These are phyloP conservation scores for Protonibea diacanthus DNA, from an alignment of 2,797 vertebrate species.

Conservation along the genomic window DNA sequence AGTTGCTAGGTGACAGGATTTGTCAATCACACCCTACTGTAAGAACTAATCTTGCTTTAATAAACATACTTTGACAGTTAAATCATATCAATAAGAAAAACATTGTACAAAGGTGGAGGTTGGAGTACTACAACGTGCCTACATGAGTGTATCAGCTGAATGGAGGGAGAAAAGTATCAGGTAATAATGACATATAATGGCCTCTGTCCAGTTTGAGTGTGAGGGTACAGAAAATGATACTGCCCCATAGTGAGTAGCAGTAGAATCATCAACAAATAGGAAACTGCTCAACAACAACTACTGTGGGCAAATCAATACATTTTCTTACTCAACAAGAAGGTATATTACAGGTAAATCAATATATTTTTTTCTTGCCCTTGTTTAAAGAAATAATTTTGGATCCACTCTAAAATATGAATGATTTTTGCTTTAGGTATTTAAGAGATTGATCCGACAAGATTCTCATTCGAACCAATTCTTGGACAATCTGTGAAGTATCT, in stretches of 20 bases:
- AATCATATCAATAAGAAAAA: background rate
- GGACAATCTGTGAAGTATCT: conserved; percentile 11
- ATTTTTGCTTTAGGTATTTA: conserved; percentile 34
- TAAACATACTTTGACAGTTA: background rate
- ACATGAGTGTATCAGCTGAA: background rate
- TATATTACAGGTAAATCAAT: conserved; percentile 52
- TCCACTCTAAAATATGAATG: conserved; percentile 13
- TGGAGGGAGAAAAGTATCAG: no score
- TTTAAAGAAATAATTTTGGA: conserved; percentile 42
- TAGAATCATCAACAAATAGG: conserved; percentile 17
- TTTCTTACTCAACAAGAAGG: conserved; percentile 39
- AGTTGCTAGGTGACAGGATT: background rate
- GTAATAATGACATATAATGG: background rate
- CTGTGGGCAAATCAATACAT: conserved; percentile 42
- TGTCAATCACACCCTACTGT: background rate
- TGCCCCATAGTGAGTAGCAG: background rate
- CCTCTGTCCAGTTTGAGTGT: no score
- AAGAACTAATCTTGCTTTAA: background rate
- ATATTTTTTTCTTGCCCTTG: conserved; percentile 19
- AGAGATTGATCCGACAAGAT: conserved; percentile 33
- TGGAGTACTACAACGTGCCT: no score
- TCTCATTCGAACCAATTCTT: conserved; percentile 20
- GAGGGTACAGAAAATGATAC: no score
- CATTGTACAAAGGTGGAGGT: background rate
- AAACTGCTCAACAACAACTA: conserved; percentile 19